Evolutionary conservation across 2,888 invertebrate genomes (phyloP).

Genomic region (Noctua pronuba): DNA sequence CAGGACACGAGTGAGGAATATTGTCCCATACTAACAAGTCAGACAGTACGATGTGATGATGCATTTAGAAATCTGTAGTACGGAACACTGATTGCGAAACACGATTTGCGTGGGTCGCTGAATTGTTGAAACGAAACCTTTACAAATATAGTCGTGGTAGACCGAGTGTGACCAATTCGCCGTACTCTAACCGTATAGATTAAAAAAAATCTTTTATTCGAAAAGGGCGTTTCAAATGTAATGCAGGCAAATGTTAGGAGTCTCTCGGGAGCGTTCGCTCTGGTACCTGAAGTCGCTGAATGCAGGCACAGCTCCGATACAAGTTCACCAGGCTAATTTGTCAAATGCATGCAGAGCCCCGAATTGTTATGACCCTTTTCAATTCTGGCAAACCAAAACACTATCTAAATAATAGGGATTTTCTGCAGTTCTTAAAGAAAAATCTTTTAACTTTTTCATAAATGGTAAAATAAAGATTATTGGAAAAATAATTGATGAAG

Average conservation of each 20-base stretch:
- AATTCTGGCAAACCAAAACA: not conserved
- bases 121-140: constrained; percentile 22
- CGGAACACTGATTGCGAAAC: not conserved
- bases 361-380: not conserved
- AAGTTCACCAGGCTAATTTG: not conserved
- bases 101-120: constrained; percentile 2
- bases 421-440: not conserved
- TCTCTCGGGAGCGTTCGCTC: not conserved
- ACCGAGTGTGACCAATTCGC: constrained; percentile 39
- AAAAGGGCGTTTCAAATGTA: constrained; percentile 12
- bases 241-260: constrained; percentile 1
- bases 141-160: constrained; percentile 19
- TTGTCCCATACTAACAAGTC: not conserved
- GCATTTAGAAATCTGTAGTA: not conserved
- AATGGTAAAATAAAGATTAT: not conserved
- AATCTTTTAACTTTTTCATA: not conserved
- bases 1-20: constrained; percentile 11
- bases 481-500: constrained; percentile 3
- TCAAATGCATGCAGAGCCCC: not conserved
- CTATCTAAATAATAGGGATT: too few species aligned
- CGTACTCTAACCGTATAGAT: constrained; percentile 1
- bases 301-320: not conserved
- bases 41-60: not conserved
- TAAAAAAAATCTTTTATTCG: constrained; percentile 7
- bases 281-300: not conserved